A percentile compares a stretch with the other conserved stretches of the same genome.
Evolutionary conservation across 2,113 vertebrate species (phyloP).

Genomic region (Delphinapterus leucas): DNA sequence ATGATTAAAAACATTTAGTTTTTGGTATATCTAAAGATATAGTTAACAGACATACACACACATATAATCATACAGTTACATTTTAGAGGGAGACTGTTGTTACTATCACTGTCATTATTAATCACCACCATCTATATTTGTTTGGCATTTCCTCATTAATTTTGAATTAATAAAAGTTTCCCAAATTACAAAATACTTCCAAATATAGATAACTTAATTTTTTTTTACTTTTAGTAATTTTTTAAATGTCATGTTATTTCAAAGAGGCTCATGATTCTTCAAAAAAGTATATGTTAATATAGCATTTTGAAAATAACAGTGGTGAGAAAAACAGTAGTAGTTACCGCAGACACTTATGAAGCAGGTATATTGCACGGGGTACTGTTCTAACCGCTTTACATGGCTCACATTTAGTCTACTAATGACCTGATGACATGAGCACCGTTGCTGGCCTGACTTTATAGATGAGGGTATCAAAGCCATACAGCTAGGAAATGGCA

Average conservation of each 20-base stretch:
- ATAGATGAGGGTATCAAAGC: background rate
- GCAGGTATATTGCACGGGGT: background rate
- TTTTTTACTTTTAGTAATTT: background rate
- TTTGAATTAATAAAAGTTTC: conserved; percentile 23
- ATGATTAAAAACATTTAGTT: background rate
- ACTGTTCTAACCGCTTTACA: background rate
- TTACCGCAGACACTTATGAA: background rate
- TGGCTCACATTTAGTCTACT: background rate
- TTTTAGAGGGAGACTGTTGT: background rate
- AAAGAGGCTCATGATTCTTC: background rate
- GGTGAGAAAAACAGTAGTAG: background rate
- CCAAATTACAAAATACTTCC: background rate
- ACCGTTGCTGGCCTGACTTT: background rate
- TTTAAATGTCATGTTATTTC: background rate
- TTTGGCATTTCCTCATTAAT: background rate
- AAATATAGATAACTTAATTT: background rate
- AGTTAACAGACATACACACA: background rate
- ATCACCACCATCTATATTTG: background rate
- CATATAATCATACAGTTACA: background rate
- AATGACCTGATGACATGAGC: background rate
- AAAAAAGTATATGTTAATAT: background rate
- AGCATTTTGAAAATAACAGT: background rate
- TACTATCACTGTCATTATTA: background rate
- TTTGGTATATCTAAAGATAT: background rate
- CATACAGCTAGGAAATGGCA: background rate